These are phyloP conservation scores for Drosophila paracracens DNA, from an alignment of 2,888 invertebrate genomes.

Conservation along the genomic window DNA sequence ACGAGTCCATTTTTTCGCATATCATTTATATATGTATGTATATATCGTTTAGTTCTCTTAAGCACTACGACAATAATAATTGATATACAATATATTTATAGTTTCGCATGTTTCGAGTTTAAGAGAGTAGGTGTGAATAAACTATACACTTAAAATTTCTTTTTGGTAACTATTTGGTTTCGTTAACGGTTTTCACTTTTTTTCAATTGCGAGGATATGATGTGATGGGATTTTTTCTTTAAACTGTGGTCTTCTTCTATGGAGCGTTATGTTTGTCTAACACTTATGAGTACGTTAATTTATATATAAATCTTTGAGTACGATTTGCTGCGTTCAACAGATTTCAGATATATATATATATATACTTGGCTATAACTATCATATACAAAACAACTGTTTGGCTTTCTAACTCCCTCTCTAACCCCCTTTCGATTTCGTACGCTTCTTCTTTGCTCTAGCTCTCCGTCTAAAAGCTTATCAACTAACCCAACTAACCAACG, in stretches of 20 bases:
- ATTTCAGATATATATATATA: constrained; percentile 28
- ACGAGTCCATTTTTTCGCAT: constrained; percentile 57
- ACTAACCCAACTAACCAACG: constrained; percentile 41
- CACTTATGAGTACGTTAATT: constrained; percentile 22
- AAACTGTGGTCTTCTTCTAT: constrained; percentile 18
- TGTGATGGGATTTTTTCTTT: constrained; percentile 12
- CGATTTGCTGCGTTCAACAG: constrained; percentile 35
- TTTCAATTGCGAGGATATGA: constrained; percentile 36
- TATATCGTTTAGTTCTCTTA: constrained; percentile 39
- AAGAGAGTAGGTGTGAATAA: constrained; percentile 32
- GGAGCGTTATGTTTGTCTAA: constrained; percentile 27
- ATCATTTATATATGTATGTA: constrained; percentile 26
- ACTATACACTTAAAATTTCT: constrained; percentile 27
- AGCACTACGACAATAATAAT: constrained; percentile 78
- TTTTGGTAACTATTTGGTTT: constrained; percentile 35
- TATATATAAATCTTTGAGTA: constrained; percentile 26
- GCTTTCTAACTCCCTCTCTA: constrained; percentile 7
- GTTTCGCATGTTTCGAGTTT: constrained; percentile 34
- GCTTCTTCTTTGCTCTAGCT: constrained; percentile 4
- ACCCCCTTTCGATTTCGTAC: constrained; percentile 2
- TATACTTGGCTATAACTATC: constrained; percentile 47
- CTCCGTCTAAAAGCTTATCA: constrained; percentile 27
- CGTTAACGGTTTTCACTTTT: constrained; percentile 26
- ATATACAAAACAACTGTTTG: constrained; percentile 45
- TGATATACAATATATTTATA: constrained; percentile 72